Conservation (phyloP, 2,888 invertebrate genomes). For the Holacanthella duospinosa region DNA sequence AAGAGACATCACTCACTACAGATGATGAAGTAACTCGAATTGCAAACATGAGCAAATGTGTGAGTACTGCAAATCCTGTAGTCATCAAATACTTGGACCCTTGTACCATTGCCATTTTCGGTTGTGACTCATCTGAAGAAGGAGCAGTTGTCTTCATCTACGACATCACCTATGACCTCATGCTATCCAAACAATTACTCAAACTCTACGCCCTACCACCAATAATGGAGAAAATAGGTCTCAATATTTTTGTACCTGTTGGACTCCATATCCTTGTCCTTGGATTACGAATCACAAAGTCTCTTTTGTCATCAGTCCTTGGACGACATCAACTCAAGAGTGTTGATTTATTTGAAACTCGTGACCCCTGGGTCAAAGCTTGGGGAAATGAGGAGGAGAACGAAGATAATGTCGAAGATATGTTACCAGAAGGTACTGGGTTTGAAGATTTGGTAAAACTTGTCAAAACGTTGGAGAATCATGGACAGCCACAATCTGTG, state of each 20-base stretch:
- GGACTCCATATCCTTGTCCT: conserved; percentile 33
- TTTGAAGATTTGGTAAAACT: conserved; percentile 17
- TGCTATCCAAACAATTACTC: conserved; percentile 26
- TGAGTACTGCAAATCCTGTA: conserved; percentile 18
- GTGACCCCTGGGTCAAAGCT: conserved; percentile 23
- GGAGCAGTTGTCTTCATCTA: conserved; percentile 31
- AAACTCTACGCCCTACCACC: conserved; percentile 31
- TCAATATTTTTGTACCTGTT: conserved; percentile 26
- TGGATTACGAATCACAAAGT: conserved; percentile 19
- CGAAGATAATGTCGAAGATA: conserved; percentile 1
- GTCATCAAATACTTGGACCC: conserved; percentile 21
- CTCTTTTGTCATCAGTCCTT: conserved; percentile 25
- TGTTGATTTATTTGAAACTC: conserved; percentile 26
- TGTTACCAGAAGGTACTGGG: conserved; percentile 4
- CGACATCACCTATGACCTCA: conserved; percentile 30
- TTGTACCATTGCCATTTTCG: conserved; percentile 25
- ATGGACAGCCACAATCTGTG: conserved; percentile 33
- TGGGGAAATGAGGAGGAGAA: conserved; percentile 21
- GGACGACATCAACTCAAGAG: conserved; percentile 27
- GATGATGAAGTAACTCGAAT: conserved; percentile 4
- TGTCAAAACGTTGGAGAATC: conserved; percentile 24
- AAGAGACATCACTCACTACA: not conserved
- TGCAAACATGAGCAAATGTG: conserved; percentile 15
- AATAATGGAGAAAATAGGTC: conserved; percentile 25
- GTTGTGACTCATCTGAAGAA: conserved; percentile 31